Conservation (phyloP, 2,113 vertebrate species). For the Abramis brama region DNA sequence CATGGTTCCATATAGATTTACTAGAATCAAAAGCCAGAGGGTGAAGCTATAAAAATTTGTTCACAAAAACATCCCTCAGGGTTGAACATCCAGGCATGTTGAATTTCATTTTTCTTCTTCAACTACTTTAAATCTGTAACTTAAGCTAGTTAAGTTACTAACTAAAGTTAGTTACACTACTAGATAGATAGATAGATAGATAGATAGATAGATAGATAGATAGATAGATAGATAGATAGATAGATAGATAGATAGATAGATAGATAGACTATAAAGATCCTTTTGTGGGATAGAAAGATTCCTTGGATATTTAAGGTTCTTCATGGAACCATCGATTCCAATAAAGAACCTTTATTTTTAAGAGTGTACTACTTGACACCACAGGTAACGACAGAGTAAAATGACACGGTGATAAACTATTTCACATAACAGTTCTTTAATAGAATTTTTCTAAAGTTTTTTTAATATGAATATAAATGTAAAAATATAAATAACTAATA, state of each 20-base stretch:
- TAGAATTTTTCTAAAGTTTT: slow-evolving; percentile 62
- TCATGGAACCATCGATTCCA: too few species aligned
- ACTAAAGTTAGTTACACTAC: too few species aligned
- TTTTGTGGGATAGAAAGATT: too few species aligned
- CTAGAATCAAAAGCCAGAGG: not conserved
- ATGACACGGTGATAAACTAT: slow-evolving; percentile 35
- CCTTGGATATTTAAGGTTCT: too few species aligned
- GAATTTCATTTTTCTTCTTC: not conserved
- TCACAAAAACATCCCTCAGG: not conserved
- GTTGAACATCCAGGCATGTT: not conserved
- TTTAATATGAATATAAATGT: slow-evolving; percentile 72
- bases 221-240: too few species aligned
- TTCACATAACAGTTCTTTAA: slow-evolving; percentile 69
- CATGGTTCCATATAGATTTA: slow-evolving; percentile 12
- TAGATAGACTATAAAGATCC: too few species aligned
- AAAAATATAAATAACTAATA: slow-evolving; percentile 75
- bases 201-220: too few species aligned
- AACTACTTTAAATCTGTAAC: not conserved
- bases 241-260: too few species aligned
- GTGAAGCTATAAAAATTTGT: not conserved
- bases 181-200: too few species aligned
- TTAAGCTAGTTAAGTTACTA: too few species aligned
- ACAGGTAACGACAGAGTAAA: not conserved
- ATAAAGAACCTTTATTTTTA: too few species aligned
- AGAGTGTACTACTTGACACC: not conserved